Base-by-base conservation (phyloP, 2,797 vertebrate species). In the Fundulus diaphanus region DNA sequence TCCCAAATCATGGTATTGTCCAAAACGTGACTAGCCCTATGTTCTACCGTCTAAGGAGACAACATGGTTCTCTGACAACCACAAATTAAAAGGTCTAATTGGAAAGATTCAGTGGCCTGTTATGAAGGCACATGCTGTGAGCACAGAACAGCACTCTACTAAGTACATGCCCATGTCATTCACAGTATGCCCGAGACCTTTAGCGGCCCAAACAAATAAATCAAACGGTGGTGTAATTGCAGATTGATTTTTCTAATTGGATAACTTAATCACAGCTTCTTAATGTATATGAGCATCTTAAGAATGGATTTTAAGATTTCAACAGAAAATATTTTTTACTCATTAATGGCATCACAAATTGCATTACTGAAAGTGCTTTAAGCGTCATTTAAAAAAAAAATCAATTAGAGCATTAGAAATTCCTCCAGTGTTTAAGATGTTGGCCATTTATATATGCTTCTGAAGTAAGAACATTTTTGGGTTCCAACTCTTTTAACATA, bases 71-170 rank as follows among this genome's bases (percentile, higher is more conserved):
- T 76, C 54, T 52, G 87, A 87, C 87, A 88, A 87, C 78, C 40
- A 83, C 74, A 88, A 65, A 79, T 85, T 90, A 88, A 85, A 85
- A 90, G 77, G 72, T 87, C 85, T 90, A 83, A 91, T 93, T 91
- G 88, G 87, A 56, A 86, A 76, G 83, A 89, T 91, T 90, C 90
- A 87, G 70, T 57, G 68, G 70, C 71, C 78, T 86, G 79, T 85
- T 88, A 80, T 85, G 83, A 88, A 79, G 71, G 80, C 83, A 80
- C 73, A 73, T 57, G 71, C 90, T 88, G 91, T n/a, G 85, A 61
- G 70, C 69, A 80, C 40, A 77, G 84, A 88, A 70, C 76, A 57
- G 76, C 76, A 68, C 68, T 91, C 88, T 82, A 76, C 67, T 42
- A 72, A 44, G 79, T 93, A 51, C 90, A 93, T 81, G 72, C 80